These are phyloP conservation scores for Salarias fasciatus DNA, from an alignment of 2,797 vertebrate genomes.

Conservation along the genomic window DNA sequence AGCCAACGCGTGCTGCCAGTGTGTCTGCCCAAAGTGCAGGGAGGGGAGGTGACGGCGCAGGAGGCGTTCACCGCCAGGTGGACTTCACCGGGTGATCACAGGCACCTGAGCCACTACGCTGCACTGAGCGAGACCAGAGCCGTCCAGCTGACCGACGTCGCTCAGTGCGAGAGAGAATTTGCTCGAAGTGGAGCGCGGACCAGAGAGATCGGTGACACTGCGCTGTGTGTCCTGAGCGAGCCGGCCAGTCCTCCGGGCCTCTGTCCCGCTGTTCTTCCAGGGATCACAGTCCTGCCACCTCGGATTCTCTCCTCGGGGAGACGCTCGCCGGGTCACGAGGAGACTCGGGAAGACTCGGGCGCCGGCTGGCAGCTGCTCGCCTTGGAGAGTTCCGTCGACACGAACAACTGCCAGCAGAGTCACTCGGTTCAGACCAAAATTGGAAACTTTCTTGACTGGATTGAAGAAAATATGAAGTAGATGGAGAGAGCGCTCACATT, in stretches of 20 bases:
- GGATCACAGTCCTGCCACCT: constrained; percentile 76
- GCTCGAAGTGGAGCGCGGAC: constrained; percentile 80
- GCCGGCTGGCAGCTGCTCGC: constrained; percentile 87
- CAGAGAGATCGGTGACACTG: constrained; percentile 89
- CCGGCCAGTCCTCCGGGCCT: constrained; percentile 82
- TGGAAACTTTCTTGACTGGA: constrained; percentile 89
- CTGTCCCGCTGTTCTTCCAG: too few relatives aligned
- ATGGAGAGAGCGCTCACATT: too few relatives aligned
- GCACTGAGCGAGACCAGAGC: constrained; percentile 76
- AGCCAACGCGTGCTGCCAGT: constrained; percentile 86
- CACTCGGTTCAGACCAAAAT: constrained; percentile 86
- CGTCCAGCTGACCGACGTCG: constrained; percentile 82
- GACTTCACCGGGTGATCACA: constrained; percentile 71
- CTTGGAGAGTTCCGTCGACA: constrained; percentile 87
- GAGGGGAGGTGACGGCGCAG: constrained; percentile 69
- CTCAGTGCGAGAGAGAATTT: constrained; percentile 87
- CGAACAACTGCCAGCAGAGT: constrained; percentile 78
- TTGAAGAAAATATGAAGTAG: constrained; percentile 89
- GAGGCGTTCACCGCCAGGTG: constrained; percentile 83
- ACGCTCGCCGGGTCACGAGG: too few relatives aligned
- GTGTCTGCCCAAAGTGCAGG: constrained; percentile 83
- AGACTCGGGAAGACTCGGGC: too few relatives aligned
- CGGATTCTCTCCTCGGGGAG: too few relatives aligned
- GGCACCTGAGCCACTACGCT: constrained; percentile 14
- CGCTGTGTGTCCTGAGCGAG: constrained; percentile 86